Evolutionary conservation across 1,140 invertebrate genomes (phyloP).

Genomic region (Periplaneta americana): DNA sequence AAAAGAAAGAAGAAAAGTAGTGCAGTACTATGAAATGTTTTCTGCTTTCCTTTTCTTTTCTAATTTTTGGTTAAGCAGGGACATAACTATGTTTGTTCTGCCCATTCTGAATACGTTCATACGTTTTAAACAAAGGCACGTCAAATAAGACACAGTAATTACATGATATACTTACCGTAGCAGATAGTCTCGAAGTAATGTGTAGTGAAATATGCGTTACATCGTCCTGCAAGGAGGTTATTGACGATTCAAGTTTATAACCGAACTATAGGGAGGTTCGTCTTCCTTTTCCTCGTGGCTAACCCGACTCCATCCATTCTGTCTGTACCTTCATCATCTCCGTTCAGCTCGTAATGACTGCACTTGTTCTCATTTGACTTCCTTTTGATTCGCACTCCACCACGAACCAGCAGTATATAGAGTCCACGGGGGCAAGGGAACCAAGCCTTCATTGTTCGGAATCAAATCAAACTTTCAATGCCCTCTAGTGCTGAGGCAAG

Average conservation of each 20-base stretch:
- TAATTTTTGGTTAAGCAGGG: no score
- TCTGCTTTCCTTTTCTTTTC: no score
- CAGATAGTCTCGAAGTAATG: no score
- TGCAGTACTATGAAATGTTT: no score
- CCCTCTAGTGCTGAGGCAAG: background rate
- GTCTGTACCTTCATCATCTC: background rate
- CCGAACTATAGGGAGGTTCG: background rate
- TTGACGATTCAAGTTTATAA: background rate
- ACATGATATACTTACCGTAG: no score
- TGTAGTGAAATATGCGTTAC: no score
- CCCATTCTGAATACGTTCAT: no score
- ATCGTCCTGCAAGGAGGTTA: background rate
- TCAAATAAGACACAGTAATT: no score
- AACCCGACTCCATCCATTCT: background rate
- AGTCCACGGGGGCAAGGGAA: background rate
- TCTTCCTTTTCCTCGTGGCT: background rate
- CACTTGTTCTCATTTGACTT: slow-evolving; percentile 20
- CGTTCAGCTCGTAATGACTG: slow-evolving; percentile 13
- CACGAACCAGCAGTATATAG: background rate
- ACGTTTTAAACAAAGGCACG: no score
- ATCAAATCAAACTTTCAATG: slow-evolving; percentile 12
- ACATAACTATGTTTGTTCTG: no score
- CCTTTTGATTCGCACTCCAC: slow-evolving; percentile 15
- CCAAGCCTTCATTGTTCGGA: background rate
- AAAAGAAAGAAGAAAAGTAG: no score